A percentile compares a stretch with the other conserved stretches of the same genome.
Evolutionary conservation across 2,797 vertebrate genomes (phyloP).

Genomic region (Hafferia zeledoni): DNA sequence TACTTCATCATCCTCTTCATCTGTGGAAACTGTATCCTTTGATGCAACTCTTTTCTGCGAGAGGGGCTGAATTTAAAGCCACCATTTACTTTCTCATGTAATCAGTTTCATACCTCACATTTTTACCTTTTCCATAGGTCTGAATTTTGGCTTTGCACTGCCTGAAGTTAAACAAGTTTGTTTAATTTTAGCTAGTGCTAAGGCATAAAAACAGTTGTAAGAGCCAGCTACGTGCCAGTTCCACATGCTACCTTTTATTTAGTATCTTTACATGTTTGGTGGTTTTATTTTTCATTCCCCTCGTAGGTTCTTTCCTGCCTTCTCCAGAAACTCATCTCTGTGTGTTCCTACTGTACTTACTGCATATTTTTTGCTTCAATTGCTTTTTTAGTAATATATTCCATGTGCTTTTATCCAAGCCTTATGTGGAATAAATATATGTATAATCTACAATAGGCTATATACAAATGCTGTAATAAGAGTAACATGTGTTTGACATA

Average conservation of each 20-base stretch:
- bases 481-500: constrained; percentile 44
- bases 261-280: not conserved
- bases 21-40: constrained; percentile 93
- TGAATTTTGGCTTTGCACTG: not conserved
- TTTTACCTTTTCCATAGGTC: not conserved
- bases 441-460: constrained; percentile 10
- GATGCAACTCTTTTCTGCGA: constrained; percentile 46
- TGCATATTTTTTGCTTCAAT: not conserved
- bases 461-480: constrained; percentile 15
- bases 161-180: not conserved
- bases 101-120: not conserved
- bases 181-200: constrained; percentile 14
- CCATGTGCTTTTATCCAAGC: not conserved
- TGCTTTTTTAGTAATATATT: not conserved
- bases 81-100: not conserved
- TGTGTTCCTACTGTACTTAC: not conserved
- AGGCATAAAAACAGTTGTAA: not conserved
- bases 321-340: not conserved
- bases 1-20: constrained; percentile 99
- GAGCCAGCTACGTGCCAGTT: not conserved
- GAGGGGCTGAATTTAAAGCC: not conserved
- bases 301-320: not conserved
- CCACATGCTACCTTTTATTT: not conserved
- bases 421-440: constrained; percentile 27
- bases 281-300: not conserved